Conservation (phyloP, 2,113 vertebrate species). For the Otus sunia region DNA sequence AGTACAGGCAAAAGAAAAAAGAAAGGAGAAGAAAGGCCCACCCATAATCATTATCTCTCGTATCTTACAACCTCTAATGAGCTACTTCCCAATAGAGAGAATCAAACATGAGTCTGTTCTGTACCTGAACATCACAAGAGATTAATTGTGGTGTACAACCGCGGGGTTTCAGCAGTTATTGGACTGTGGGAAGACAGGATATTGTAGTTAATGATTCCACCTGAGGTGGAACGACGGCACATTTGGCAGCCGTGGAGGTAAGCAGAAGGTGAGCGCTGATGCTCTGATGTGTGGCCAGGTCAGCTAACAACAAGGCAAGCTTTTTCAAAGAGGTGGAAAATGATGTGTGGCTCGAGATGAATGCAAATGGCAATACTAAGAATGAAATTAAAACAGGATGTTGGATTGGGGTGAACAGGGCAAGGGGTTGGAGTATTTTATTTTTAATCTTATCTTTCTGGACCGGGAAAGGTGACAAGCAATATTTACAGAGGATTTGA, state of each 20-base stretch:
- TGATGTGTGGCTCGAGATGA: neutral
- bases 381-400: neutral
- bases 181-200: neutral
- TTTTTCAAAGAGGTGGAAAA: neutral
- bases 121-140: neutral
- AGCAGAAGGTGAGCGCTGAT: neutral
- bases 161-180: neutral
- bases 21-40: neutral
- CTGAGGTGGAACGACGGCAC: neutral
- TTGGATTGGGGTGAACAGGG: neutral
- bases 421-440: neutral
- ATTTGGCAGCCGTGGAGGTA: neutral
- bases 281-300: neutral
- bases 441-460: neutral
- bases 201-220: conserved; percentile 36
- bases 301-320: neutral
- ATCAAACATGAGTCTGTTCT: conserved; percentile 6
- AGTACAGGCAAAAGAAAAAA: neutral
- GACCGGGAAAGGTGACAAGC: neutral
- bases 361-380: neutral
- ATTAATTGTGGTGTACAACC: neutral
- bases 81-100: neutral
- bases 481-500: neutral
- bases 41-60: neutral
- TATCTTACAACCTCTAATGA: conserved; percentile 20